phyloP scores from a whole-genome alignment of 2,797 vertebrate genomes.

The Molossus alvarezi region DNA sequence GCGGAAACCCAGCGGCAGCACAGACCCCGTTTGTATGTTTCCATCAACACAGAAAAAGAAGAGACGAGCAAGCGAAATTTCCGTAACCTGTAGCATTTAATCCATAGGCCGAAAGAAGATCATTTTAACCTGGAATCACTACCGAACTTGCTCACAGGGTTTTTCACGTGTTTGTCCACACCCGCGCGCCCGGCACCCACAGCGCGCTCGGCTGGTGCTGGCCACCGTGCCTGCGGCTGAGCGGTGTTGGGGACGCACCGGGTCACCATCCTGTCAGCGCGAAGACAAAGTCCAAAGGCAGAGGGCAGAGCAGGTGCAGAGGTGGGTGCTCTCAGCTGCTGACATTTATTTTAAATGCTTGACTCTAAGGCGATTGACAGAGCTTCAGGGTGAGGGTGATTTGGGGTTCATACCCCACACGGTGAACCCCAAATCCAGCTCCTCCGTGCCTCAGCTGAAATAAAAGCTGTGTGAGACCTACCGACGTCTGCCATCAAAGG shows the following conservation, averaged over 20 bases:
- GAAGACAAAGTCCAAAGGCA: background rate
- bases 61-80: background rate
- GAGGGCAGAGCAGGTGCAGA: background rate
- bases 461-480: background rate
- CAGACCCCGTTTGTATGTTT: background rate
- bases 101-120: background rate
- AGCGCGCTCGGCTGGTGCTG: background rate
- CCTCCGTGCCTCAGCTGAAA: background rate
- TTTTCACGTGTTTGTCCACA: background rate
- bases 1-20: background rate
- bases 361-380: conserved; percentile 1
- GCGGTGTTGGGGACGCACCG: background rate
- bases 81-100: background rate
- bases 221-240: background rate
- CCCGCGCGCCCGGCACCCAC: no score
- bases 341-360: background rate
- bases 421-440: background rate
- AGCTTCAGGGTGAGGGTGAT: background rate
- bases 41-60: background rate
- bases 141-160: background rate
- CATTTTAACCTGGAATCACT: background rate
- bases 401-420: background rate
- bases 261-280: background rate
- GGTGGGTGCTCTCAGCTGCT: background rate
- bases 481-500: background rate